Base-by-base conservation (phyloP, 2,888 invertebrate genomes). In the Globia sparganii region DNA sequence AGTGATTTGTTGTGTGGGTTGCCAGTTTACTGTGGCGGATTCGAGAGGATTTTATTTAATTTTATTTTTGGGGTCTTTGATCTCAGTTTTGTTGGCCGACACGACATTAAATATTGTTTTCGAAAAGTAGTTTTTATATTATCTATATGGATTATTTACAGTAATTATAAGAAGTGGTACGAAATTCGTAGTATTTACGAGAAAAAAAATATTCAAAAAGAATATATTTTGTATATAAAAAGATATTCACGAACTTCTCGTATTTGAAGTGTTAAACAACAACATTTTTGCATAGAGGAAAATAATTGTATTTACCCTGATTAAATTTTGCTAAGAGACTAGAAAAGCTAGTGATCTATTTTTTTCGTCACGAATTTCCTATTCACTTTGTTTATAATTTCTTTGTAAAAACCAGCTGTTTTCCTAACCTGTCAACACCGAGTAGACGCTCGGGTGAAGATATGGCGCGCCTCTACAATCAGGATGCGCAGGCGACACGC, bases 401-500 rank as follows among this genome's bases (percentile, higher is more conserved):
- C 1, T 65, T 28, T 61, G 1, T 46, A 37, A 68, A 46, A 40
- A 18, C 13, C 0, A 62, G 18, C 1, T 58, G 4, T 34, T 67
- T 75, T 64, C n/a, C 21, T 46, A 58, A 40, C 11, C 58, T 84
- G 86, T 88, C 87, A 88, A 87, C 84, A 82, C 78, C 31, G 71
- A 56, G 81, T 87, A 82, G 81, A 84, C 91, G 91, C 89, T 89
- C 88, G 87, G 87, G 75, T 92, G 91, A 66, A 90, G 91, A 91
- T 90, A 89, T 89, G 91, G 90, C 89, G 85, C 90, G 90, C 75
- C 82, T 83, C 82, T 83, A 88, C 89, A 88, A 90, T 88, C 90
- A 92, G 92, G 92, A 92, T 92, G 90, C 91, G 88, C 85, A 79
- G 80, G 86, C 81, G 86, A 89, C 92, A 91, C 91, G 91, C 92